Evolutionary conservation across 2,113 vertebrate species (phyloP).

Genomic region (Mastomys natalensis): DNA sequence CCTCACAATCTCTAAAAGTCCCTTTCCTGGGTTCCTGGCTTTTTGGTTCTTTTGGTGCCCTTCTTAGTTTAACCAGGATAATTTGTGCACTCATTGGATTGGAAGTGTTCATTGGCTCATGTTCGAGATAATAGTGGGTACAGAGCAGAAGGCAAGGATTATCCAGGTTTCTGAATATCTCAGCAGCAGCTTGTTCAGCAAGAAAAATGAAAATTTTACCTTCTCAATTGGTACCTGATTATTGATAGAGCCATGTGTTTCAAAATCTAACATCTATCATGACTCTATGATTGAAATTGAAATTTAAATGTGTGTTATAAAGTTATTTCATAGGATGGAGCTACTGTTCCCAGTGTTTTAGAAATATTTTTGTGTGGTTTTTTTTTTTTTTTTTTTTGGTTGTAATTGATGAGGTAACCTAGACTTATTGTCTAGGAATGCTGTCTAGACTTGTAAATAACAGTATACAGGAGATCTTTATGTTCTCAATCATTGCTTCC

Average conservation of each 20-base stretch:
- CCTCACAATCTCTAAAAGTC: neutral
- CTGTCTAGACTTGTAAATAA: neutral
- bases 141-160: neutral
- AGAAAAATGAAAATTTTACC: no score
- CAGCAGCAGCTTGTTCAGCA: neutral
- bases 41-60: neutral
- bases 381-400: neutral
- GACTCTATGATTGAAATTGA: no score
- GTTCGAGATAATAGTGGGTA: neutral
- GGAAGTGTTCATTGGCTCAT: neutral
- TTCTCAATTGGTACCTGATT: neutral
- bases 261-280: neutral
- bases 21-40: neutral
- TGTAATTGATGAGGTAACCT: neutral
- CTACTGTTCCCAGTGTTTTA: neutral
- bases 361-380: neutral
- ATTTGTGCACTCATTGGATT: neutral
- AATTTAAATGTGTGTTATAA: neutral
- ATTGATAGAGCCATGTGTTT: neutral
- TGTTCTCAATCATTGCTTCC: neutral
- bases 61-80: neutral
- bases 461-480: rapidly evolving
- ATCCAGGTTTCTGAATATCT: neutral
- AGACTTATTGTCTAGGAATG: neutral
- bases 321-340: neutral